phyloP scores from a whole-genome alignment of 1,140 invertebrate genomes.

The Rhagoletis zephyria region DNA sequence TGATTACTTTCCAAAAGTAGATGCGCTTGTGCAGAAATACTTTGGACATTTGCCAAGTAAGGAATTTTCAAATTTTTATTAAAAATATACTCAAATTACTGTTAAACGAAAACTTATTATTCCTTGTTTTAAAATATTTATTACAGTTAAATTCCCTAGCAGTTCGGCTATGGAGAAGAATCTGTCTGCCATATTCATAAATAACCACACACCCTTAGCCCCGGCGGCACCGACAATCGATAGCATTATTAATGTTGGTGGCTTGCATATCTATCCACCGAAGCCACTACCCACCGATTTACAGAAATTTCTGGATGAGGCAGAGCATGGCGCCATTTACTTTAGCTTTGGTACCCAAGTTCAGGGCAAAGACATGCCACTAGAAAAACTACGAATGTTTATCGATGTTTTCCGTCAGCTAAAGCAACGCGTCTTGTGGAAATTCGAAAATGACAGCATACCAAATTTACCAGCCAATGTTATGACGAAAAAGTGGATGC shows the following conservation, averaged over 20 bases:
- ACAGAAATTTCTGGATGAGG: conserved; percentile 72
- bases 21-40: conserved; percentile 67
- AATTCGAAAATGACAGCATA: conserved; percentile 76
- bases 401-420: conserved; percentile 75
- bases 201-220: conserved; percentile 70
- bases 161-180: conserved; percentile 74
- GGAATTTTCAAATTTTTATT: neutral
- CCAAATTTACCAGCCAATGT: conserved; percentile 76
- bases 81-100: neutral
- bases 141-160: conserved; percentile 72
- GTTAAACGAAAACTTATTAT: neutral
- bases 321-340: conserved; percentile 76
- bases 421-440: conserved; percentile 78
- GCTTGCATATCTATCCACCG: conserved; percentile 70
- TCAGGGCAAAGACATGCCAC: conserved; percentile 69
- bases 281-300: conserved; percentile 71
- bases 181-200: conserved; percentile 72
- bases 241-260: conserved; percentile 69
- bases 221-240: conserved; percentile 64
- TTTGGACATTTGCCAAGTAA: conserved; percentile 67
- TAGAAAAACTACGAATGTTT: conserved; percentile 73
- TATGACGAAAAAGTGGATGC: conserved; percentile 77
- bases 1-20: conserved; percentile 68
- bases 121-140: neutral
- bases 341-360: conserved; percentile 76